A percentile compares a stretch with the other conserved stretches of the same genome.
phyloP scores from a whole-genome alignment of 2,113 vertebrate species.

The Saccopteryx bilineata region DNA sequence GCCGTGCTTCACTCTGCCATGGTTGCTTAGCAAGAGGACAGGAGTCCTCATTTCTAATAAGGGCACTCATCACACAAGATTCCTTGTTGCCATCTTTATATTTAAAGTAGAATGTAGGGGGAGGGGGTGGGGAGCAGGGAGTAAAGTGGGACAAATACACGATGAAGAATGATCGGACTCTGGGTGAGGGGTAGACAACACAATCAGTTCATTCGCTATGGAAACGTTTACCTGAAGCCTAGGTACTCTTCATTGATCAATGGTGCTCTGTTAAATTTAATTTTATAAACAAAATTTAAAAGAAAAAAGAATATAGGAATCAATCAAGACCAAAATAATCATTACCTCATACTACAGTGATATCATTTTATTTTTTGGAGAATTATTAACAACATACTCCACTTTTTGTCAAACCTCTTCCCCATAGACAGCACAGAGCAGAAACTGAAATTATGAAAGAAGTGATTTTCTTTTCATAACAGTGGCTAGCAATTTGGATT shows the following conservation, averaged over 20 bases:
- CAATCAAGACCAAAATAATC: not conserved
- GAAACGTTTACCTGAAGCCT: too few species aligned
- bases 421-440: not conserved
- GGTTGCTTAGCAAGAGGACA: not conserved
- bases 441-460: slow-evolving; percentile 54
- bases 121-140: too few species aligned
- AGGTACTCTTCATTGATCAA: too few species aligned
- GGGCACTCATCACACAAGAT: not conserved
- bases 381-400: not conserved
- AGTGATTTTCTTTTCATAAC: not conserved
- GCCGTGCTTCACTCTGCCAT: too few species aligned
- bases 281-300: too few species aligned
- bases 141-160: too few species aligned
- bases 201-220: too few species aligned
- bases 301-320: not conserved
- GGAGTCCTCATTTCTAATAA: not conserved
- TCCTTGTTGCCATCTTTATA: not conserved
- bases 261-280: too few species aligned
- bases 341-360: not conserved
- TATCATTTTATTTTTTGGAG: not conserved
- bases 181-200: too few species aligned
- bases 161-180: too few species aligned
- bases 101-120: not conserved
- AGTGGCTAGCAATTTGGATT: slow-evolving; percentile 51
- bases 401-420: not conserved